These are phyloP conservation scores for Phylloscopus collybita DNA, from an alignment of 2,797 vertebrate genomes.

Conservation along the genomic window DNA sequence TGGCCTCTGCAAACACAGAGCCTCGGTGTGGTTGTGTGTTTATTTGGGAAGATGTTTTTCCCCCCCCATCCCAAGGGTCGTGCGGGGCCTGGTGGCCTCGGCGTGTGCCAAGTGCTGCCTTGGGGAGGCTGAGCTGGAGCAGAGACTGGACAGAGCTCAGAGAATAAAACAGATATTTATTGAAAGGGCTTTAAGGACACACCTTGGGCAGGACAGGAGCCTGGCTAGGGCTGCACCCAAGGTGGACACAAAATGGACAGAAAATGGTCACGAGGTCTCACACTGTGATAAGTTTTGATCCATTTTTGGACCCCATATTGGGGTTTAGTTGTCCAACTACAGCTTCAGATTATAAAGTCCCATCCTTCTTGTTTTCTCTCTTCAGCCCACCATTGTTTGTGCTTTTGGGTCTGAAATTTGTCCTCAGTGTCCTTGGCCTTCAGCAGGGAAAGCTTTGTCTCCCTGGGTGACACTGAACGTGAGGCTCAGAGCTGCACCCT, in stretches of 20 bases:
- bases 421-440: background rate
- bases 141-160: background rate
- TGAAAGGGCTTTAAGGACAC: background rate
- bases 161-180: background rate
- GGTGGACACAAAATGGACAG: background rate
- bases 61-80: fast-evolving
- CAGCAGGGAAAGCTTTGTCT: background rate
- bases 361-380: background rate
- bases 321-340: background rate
- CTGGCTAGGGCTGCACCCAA: background rate
- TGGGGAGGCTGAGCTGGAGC: background rate
- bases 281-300: background rate
- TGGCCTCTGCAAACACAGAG: background rate
- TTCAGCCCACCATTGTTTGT: background rate
- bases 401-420: background rate
- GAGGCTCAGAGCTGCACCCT: background rate
- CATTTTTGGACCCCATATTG: background rate
- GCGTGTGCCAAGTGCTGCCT: background rate
- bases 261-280: background rate
- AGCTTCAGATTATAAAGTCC: background rate
- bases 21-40: background rate
- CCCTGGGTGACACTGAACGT: background rate
- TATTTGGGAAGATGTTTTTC: background rate
- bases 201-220: background rate
- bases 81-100: background rate